Conservation (phyloP, 2,888 invertebrate genomes). For the Ganaspis brasiliensis region DNA sequence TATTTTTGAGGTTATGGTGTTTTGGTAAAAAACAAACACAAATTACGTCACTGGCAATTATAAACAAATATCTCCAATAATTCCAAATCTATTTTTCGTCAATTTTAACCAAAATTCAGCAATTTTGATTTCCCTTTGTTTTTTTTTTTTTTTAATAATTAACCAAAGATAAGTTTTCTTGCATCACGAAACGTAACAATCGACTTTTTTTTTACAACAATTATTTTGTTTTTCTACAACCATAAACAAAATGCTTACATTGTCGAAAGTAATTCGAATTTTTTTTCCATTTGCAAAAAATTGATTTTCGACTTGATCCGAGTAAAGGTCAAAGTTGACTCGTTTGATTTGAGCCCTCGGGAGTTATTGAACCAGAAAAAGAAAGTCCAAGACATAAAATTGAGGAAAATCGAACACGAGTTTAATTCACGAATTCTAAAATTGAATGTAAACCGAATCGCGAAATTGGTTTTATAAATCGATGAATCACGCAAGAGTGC, state of each 20-base stretch:
- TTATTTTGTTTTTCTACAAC: not conserved
- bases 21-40: too few species aligned
- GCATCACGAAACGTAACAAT: not conserved
- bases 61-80: not conserved
- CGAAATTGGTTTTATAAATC: not conserved
- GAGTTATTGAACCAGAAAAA: not conserved
- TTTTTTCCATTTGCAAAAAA: not conserved
- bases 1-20: conserved; percentile 26
- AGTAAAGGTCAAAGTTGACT: conserved; percentile 1
- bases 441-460: not conserved
- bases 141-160: too few species aligned
- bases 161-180: too few species aligned
- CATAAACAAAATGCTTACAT: not conserved
- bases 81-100: not conserved
- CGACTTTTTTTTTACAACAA: not conserved
- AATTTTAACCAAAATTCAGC: not conserved
- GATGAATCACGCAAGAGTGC: conserved; percentile 34
- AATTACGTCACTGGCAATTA: not conserved
- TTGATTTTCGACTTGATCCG: conserved; percentile 16
- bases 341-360: not conserved
- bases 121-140: not conserved
- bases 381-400: not conserved
- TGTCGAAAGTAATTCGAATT: not conserved
- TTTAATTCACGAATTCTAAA: conserved; percentile 28
- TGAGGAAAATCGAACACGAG: conserved; percentile 3